phyloP scores from a whole-genome alignment of 2,113 vertebrate genomes.

The Nothoprocta pentlandii region DNA sequence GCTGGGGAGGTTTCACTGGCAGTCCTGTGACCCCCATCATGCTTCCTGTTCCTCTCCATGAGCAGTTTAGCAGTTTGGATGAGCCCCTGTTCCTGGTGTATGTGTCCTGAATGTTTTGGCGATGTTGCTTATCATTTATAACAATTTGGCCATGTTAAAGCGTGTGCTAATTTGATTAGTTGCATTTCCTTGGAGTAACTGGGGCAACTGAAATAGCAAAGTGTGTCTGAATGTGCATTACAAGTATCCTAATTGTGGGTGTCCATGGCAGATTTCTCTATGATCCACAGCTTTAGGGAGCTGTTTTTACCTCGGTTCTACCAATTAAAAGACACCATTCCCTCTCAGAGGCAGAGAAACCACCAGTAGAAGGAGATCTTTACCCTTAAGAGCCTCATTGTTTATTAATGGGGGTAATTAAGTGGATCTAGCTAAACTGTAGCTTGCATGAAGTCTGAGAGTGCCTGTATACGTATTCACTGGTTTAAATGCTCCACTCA shows the following conservation, averaged over 20 bases:
- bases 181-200: background rate
- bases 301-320: background rate
- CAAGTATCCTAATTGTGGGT: background rate
- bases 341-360: background rate
- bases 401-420: conserved; percentile 51
- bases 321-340: background rate
- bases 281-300: background rate
- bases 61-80: accelerated
- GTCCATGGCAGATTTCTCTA: background rate
- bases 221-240: background rate
- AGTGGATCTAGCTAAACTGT: conserved; percentile 26
- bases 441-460: background rate
- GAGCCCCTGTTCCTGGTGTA: accelerated
- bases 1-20: background rate
- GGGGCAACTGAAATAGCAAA: background rate
- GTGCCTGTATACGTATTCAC: background rate
- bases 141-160: background rate
- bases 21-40: no score
- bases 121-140: background rate
- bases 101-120: background rate
- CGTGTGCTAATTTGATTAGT: background rate
- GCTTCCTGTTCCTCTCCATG: background rate
- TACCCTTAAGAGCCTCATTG: conserved; percentile 36
- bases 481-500: background rate
- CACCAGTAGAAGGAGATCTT: background rate